phyloP scores from a whole-genome alignment of 2,113 vertebrate species.

The Coptodon rendalli region DNA sequence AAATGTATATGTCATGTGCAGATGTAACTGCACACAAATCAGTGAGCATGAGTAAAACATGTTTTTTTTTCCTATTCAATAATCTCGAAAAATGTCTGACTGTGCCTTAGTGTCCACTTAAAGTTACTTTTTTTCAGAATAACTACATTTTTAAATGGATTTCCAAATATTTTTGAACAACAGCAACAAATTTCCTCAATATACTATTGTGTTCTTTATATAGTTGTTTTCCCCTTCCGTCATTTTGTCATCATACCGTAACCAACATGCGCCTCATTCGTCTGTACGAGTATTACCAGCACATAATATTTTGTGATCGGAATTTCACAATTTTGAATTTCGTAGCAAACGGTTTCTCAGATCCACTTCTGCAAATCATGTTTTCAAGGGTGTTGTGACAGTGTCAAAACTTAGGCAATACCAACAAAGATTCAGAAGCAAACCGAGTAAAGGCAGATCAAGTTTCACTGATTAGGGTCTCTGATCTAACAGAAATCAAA shows the following conservation, averaged over 20 bases:
- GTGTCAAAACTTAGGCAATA: not conserved
- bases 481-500: not conserved
- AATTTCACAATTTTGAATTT: not conserved
- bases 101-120: not conserved
- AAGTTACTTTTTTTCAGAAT: not conserved
- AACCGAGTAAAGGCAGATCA: not conserved
- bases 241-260: not conserved
- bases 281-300: not conserved
- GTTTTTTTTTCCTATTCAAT: not conserved
- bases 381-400: not conserved
- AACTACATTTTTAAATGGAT: not conserved
- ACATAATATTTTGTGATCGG: not conserved
- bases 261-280: not conserved
- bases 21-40: not conserved
- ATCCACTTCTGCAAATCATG: not conserved
- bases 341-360: not conserved
- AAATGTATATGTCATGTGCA: not conserved
- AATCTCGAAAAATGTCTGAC: fast-evolving
- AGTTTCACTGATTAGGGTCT: not conserved
- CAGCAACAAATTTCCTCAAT: not conserved
- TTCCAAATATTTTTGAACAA: not conserved
- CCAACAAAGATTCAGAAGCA: not conserved
- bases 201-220: not conserved
- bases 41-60: not conserved
- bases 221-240: not conserved